Evolutionary conservation across 1,140 invertebrate species (phyloP), one percentile per base, ranked within the genome.

Genomic region (Macrostomum lignano): DNA sequence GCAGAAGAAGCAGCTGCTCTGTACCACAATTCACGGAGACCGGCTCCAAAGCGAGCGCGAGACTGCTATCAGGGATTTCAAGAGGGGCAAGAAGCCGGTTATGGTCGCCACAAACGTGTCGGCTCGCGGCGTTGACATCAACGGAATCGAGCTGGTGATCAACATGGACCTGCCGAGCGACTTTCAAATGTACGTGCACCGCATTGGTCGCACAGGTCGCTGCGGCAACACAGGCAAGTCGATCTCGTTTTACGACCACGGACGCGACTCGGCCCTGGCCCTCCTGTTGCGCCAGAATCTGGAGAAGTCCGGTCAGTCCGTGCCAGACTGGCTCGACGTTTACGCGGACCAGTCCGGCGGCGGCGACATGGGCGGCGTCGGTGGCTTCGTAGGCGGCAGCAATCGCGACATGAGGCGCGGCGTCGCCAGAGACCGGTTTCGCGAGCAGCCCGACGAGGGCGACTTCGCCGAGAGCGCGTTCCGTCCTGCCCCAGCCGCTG

Each of bases 81-180:
- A 48, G 32, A 40, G 21, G n/a, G 54, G 51, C 7, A 46, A 42
- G 44, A 62, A 45, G 34, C 65, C 66, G 17, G 70, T 86, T 38
- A 49, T 93, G 3, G 75, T 91, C 7, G 79, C 79, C 1, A 91
- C 82, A 1, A 73, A 74, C n/a, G 81, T 91, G 1, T 78, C 78
- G 11, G 74, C 79, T 0, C 58, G 82, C 33, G 82, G 82, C 9
- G 40, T 58, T 15, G 74, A 81, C 51, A 78, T 81, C 26, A 69
- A 68, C 28, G 68, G 71, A 33, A 72, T 84, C 0, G 63, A 68
- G 30, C 72, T 78, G 44, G 82, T 91, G 0, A 69, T 93, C 3
- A 91, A 91, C 50, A 91, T 70, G 46, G 81, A 91, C 51, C 46
- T 91, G 39, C 81, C 82, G 0, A 31, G 40, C 5, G 62, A 62